These are phyloP conservation scores for Pyrocephalus nanus DNA, from an alignment of 2,797 vertebrate species.

Conservation along the genomic window DNA sequence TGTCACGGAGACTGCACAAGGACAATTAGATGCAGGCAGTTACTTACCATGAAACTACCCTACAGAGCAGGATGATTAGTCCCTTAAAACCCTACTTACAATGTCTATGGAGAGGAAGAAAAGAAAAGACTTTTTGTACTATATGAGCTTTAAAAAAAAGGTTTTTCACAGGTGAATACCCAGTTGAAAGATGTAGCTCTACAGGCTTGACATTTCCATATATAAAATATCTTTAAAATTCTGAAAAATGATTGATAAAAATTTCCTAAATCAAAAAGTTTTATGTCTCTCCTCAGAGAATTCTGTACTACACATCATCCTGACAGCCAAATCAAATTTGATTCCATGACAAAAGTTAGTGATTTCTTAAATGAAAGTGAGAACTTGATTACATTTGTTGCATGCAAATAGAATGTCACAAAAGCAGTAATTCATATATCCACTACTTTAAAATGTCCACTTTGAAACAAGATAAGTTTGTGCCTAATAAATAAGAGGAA, in stretches of 20 bases:
- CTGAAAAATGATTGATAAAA: slow-evolving; percentile 22
- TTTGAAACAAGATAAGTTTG: neutral
- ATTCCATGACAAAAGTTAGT: neutral
- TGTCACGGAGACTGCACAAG: neutral
- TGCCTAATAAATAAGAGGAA: neutral
- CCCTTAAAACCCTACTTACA: neutral
- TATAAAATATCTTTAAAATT: neutral
- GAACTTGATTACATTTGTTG: neutral
- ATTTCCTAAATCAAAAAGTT: slow-evolving; percentile 10
- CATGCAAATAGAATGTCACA: neutral
- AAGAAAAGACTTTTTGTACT: neutral
- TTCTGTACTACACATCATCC: neutral
- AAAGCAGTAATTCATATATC: neutral
- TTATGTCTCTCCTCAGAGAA: neutral
- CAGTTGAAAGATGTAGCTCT: neutral
- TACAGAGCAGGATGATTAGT: neutral
- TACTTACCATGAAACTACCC: neutral
- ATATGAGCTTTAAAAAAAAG: neutral
- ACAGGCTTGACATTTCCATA: neutral
- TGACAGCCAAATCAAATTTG: slow-evolving; percentile 15
- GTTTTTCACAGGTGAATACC: neutral
- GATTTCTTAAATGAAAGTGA: neutral
- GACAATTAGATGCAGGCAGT: neutral
- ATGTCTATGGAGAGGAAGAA: neutral
- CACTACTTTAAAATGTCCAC: neutral